Base-by-base conservation (phyloP, 2,888 invertebrate species). In the Cyrtodaria siliqua region DNA sequence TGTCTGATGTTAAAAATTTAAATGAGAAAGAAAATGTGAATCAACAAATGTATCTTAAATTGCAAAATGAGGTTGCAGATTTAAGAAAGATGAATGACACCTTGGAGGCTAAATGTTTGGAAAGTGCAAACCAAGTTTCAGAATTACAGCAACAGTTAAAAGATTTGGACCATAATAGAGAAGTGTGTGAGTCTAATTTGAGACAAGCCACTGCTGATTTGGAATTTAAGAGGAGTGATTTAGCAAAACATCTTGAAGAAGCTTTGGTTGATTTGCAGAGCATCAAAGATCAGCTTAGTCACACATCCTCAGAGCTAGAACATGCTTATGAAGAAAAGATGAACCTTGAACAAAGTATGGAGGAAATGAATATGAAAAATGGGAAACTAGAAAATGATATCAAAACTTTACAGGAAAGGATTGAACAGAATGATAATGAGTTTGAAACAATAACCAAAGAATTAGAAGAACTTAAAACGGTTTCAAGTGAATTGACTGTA, bases 161-260 rank as follows among this genome's bases (percentile, higher is more conserved):
- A 61, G 29, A 50, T 38, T 24, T 72, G 38, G 50, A 68, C 20
- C 23, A 40, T 23, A 50, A 63, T 47, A 73, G 56, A 55, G 73
- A 71, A 24, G 60, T 49, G 23, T 38, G 33, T 40, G 69, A 64
- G 53, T 52, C 47, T 14, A 61, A 52, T 50, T 29, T 64, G 23
- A 68, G 26, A 18, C 40, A 55, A 40, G 52, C 18, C 20, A 53
- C 50, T 24, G 12, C 20, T 33, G 60, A 60, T 20, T 33, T 59
- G 8, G 62, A 76, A 53, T 52, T 18, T 18, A 57, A 62, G 38
- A 42, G 44, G 16, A 49, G 23, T 52, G 53, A 67, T 20, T 55
- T 86, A 16, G 67, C 67, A 40, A 33, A 59, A 56, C 67, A 83
- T 52, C 44, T 83, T 23, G 83, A 85, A 56, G 82, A 82, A 18